These are phyloP conservation scores for Cremastinae sp. DNA, from an alignment of 2,888 invertebrate genomes.

Conservation along the genomic window DNA sequence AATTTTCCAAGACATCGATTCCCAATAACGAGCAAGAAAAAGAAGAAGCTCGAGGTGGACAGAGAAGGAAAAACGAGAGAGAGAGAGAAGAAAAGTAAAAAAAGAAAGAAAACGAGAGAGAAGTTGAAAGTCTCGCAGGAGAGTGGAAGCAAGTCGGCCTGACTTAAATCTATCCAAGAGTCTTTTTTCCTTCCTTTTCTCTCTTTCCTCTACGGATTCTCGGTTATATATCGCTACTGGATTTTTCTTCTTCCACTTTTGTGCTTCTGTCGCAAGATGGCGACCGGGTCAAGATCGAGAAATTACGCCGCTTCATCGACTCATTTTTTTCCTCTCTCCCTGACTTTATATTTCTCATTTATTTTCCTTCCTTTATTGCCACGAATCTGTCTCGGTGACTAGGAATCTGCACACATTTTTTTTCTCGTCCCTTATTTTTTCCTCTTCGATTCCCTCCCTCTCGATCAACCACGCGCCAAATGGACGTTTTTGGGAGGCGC, in stretches of 20 bases:
- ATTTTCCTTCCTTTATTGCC: too few relatives aligned
- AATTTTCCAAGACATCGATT: conserved; percentile 72
- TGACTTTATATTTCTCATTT: too few relatives aligned
- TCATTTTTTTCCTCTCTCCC: conserved; percentile 8
- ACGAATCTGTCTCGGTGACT: not conserved
- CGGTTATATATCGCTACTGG: conserved; percentile 41
- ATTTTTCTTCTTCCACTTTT: conserved; percentile 10
- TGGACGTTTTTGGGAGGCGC: conserved; percentile 22
- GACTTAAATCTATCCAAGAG: conserved; percentile 65
- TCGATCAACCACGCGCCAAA: conserved; percentile 6
- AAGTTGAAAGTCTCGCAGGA: conserved; percentile 17
- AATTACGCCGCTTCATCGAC: conserved; percentile 28
- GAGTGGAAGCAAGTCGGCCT: conserved; percentile 66
- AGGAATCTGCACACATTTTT: not conserved
- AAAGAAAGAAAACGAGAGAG: conserved; percentile 20
- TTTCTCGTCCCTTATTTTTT: conserved; percentile 14
- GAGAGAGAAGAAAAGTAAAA: conserved; percentile 63
- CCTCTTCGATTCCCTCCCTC: conserved; percentile 7
- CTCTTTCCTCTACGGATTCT: conserved; percentile 21
- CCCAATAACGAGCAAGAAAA: conserved; percentile 58
- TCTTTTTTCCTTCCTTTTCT: conserved; percentile 27
- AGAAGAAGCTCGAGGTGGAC: conserved; percentile 22
- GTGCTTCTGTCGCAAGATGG: conserved; percentile 3
- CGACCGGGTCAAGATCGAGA: conserved; percentile 6
- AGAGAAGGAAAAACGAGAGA: conserved; percentile 2